A percentile compares a stretch with the other conserved stretches of the same genome.
Conservation (phyloP, 2,113 vertebrate species). For the Bubalus kerabau region DNA sequence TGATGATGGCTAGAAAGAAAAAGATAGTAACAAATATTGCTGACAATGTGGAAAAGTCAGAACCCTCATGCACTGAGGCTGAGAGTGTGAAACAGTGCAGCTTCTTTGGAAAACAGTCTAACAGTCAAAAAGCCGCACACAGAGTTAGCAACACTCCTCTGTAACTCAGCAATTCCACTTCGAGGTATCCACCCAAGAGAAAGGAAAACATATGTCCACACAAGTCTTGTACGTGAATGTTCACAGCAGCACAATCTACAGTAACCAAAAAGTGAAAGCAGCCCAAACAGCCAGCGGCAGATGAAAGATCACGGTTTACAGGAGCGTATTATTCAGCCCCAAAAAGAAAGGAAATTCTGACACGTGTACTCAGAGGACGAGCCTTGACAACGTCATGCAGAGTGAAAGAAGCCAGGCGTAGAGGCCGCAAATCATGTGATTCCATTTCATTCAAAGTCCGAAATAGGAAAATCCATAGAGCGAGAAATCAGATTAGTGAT, state of each 20-base stretch:
- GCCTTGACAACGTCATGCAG: fast-evolving
- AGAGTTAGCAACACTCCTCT: neutral
- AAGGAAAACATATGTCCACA: fast-evolving
- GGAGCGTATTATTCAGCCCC: fast-evolving
- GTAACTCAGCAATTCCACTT: neutral
- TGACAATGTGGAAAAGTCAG: neutral
- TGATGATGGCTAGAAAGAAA: neutral
- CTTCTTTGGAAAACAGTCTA: neutral
- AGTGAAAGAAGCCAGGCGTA: neutral
- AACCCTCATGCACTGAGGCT: fast-evolving
- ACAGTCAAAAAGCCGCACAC: fast-evolving
- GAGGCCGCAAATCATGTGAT: fast-evolving
- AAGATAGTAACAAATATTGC: neutral
- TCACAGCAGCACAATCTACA: fast-evolving
- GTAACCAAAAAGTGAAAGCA: no score
- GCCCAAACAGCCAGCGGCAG: neutral
- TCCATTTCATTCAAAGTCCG: neutral
- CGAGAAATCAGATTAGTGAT: neutral
- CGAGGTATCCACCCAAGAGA: neutral
- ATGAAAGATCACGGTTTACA: fast-evolving
- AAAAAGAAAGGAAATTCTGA: no score
- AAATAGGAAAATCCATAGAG: fast-evolving
- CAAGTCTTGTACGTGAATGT: fast-evolving
- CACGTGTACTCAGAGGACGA: fast-evolving
- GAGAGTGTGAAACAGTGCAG: fast-evolving